Conservation (phyloP, 2,888 invertebrate genomes). For the Caenorhabditis angaria region DNA sequence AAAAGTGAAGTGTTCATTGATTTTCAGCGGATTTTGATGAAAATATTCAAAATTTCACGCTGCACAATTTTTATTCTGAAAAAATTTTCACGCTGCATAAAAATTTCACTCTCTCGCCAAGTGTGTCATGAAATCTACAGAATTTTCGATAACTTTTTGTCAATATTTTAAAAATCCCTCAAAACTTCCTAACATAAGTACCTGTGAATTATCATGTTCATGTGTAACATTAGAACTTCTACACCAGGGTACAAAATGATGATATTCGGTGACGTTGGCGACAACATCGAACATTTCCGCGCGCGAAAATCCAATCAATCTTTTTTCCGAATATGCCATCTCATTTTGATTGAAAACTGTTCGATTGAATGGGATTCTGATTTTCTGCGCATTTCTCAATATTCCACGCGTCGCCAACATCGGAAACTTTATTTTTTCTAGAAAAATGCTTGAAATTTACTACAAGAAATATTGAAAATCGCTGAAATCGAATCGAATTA, state of each 20-base stretch:
- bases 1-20: too few relatives aligned
- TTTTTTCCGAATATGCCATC: conserved; percentile 60
- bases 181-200: too few relatives aligned
- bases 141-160: too few relatives aligned
- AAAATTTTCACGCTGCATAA: too few relatives aligned
- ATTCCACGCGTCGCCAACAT: conserved; percentile 18
- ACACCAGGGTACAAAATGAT: conserved; percentile 68
- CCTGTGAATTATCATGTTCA: conserved; percentile 41
- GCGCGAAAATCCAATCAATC: conserved; percentile 63
- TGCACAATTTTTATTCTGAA: neutral
- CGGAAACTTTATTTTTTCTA: conserved; percentile 2
- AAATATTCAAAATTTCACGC: too few relatives aligned
- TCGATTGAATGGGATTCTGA: neutral
- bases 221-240: conserved; percentile 45
- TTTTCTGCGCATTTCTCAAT: neutral
- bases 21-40: too few relatives aligned
- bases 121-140: too few relatives aligned
- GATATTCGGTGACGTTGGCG: conserved; percentile 60
- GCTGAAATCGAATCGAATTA: neutral
- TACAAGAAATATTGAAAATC: neutral
- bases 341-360: conserved; percentile 30
- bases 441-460: neutral
- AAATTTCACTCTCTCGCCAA: too few relatives aligned
- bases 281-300: conserved; percentile 68
- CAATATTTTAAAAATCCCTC: too few relatives aligned